Evolutionary conservation across 1,140 invertebrate species (phyloP).

Genomic region (Diabrotica undecimpunctata): DNA sequence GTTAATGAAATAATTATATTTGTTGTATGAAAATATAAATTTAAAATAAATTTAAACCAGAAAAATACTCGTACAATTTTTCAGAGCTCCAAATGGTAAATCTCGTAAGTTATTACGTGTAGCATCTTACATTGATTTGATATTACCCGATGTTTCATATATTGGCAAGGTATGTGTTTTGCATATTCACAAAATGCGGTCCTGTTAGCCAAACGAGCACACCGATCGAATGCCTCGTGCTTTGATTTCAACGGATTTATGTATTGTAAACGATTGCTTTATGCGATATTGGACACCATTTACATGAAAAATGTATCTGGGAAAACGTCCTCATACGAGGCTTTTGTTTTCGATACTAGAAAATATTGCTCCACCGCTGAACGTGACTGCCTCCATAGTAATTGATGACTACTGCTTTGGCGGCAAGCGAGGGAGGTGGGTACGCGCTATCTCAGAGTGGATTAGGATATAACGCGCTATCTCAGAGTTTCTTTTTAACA

Average conservation of each 20-base stretch:
- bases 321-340: slow-evolving; percentile 44
- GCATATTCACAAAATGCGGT: slow-evolving; percentile 7
- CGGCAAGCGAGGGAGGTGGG: not conserved
- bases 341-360: slow-evolving; percentile 50
- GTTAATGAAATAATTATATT: no score
- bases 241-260: slow-evolving; percentile 51
- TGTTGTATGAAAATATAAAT: no score
- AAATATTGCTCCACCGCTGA: slow-evolving; percentile 45
- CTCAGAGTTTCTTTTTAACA: slow-evolving; percentile 10
- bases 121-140: not conserved
- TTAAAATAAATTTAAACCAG: no score
- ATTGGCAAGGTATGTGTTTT: not conserved
- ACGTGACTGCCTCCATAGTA: slow-evolving; percentile 46
- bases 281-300: slow-evolving; percentile 51
- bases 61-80: no score
- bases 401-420: slow-evolving; percentile 43
- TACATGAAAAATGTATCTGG: slow-evolving; percentile 50
- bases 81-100: not conserved
- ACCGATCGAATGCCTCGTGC: slow-evolving; percentile 22
- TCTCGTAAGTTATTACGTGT: not conserved
- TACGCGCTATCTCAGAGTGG: no score
- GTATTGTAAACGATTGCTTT: slow-evolving; percentile 51
- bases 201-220: slow-evolving; percentile 20
- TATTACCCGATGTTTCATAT: not conserved
- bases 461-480: slow-evolving; percentile 20